These are phyloP conservation scores for Herpetotheres cachinnans DNA, from an alignment of 2,113 vertebrate species.

Conservation along the genomic window DNA sequence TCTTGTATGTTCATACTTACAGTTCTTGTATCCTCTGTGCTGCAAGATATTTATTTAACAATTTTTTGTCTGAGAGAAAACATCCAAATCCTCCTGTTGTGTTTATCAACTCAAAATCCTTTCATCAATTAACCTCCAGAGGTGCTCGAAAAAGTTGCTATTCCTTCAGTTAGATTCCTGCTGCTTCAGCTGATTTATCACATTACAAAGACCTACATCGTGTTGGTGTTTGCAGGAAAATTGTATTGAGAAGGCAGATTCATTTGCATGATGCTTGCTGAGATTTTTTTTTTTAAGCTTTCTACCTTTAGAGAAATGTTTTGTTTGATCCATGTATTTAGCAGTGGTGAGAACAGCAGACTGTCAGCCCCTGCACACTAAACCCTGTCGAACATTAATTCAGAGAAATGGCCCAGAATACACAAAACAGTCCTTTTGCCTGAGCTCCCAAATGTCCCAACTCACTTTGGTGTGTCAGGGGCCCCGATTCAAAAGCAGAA, in stretches of 20 bases:
- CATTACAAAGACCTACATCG: background rate
- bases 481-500: background rate
- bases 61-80: background rate
- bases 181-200: slow-evolving; percentile 57
- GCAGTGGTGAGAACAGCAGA: background rate
- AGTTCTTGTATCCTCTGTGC: background rate
- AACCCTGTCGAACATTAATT: background rate
- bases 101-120: slow-evolving; percentile 40
- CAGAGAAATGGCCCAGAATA: background rate
- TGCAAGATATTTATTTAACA: no score
- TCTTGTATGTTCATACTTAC: background rate
- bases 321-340: background rate
- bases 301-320: slow-evolving; percentile 13
- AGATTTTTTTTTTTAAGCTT: background rate
- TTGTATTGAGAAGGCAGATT: background rate
- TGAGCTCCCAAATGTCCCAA: background rate
- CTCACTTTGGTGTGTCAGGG: background rate
- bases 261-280: slow-evolving; percentile 43
- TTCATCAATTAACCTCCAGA: slow-evolving; percentile 58
- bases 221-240: slow-evolving; percentile 22
- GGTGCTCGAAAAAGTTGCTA: slow-evolving; percentile 26
- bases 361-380: background rate
- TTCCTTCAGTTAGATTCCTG: slow-evolving; percentile 27
- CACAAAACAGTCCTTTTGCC: background rate
- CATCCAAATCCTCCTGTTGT: slow-evolving; percentile 33